Evolutionary conservation across 2,888 invertebrate genomes (phyloP).

Genomic region (Aspidapion aeneum): DNA sequence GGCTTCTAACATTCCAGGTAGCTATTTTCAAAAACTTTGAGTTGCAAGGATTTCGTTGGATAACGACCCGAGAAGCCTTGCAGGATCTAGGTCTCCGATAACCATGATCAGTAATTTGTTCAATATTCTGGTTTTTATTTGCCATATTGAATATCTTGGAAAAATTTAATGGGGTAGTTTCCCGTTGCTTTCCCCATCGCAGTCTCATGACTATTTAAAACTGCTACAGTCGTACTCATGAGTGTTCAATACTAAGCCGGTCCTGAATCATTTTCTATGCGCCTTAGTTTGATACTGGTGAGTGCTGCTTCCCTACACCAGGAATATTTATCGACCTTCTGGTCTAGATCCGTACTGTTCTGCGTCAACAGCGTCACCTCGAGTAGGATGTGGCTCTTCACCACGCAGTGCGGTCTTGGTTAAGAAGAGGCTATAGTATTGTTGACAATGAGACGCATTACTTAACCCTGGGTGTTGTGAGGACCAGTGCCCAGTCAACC

Average conservation of each 20-base stretch:
- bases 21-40: no score
- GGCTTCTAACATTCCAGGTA: no score
- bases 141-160: not conserved
- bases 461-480: constrained; percentile 2
- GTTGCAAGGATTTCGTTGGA: no score
- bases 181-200: not conserved
- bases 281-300: constrained; percentile 2
- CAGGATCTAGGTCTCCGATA: no score
- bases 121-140: not conserved
- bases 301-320: constrained; percentile 4
- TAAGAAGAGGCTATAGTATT: no score
- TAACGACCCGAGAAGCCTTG: no score
- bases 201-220: not conserved
- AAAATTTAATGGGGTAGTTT: not conserved
- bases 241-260: not conserved
- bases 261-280: constrained; percentile 8
- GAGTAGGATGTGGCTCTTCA: constrained; percentile 6
- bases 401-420: no score
- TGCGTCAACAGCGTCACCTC: constrained; percentile 6
- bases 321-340: constrained; percentile 8
- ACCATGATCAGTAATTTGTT: no score
- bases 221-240: not conserved
- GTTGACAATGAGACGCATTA: no score
- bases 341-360: constrained; percentile 9
- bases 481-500: no score